Percentiles rank a stretch among this genome's conserved stretches.
Evolutionary conservation across 1,140 invertebrate genomes (phyloP).

Genomic region (Gerris buenoi): DNA sequence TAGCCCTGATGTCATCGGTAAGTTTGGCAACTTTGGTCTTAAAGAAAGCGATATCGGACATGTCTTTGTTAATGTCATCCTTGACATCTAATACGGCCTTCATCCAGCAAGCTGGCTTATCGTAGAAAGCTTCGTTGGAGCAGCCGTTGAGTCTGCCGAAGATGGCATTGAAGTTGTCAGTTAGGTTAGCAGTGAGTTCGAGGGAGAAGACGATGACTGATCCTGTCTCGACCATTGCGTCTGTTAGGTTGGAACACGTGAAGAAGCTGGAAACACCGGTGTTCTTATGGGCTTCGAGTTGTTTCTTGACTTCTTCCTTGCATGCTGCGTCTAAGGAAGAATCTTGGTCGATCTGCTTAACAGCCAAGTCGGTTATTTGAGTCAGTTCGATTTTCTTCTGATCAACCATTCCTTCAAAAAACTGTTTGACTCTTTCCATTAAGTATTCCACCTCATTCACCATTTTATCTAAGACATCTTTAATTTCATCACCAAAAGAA

Average conservation of each 20-base stretch:
- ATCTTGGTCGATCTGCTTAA: background rate
- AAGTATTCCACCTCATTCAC: too few relatives aligned
- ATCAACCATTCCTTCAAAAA: background rate
- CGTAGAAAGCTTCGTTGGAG: background rate
- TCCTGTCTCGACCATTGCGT: background rate
- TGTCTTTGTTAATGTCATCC: background rate
- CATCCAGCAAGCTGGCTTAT: background rate
- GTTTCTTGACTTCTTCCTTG: background rate
- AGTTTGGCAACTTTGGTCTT: background rate
- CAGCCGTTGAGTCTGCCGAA: background rate
- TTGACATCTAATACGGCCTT: background rate
- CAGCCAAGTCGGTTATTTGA: background rate
- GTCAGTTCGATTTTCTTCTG: background rate
- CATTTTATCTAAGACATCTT: too few relatives aligned
- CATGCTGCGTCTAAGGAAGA: background rate
- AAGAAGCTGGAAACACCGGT: background rate
- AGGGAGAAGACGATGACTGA: background rate
- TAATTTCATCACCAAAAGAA: too few relatives aligned
- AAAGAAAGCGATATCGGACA: background rate
- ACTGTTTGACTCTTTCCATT: too few relatives aligned
- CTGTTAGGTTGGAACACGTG: background rate
- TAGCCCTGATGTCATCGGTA: background rate
- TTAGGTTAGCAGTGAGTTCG: background rate
- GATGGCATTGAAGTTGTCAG: background rate
- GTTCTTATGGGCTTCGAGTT: background rate